Percentiles rank a stretch among this genome's conserved stretches.
These are phyloP conservation scores for Leucopsar rothschildi DNA, from an alignment of 2,113 vertebrate species.

Conservation along the genomic window DNA sequence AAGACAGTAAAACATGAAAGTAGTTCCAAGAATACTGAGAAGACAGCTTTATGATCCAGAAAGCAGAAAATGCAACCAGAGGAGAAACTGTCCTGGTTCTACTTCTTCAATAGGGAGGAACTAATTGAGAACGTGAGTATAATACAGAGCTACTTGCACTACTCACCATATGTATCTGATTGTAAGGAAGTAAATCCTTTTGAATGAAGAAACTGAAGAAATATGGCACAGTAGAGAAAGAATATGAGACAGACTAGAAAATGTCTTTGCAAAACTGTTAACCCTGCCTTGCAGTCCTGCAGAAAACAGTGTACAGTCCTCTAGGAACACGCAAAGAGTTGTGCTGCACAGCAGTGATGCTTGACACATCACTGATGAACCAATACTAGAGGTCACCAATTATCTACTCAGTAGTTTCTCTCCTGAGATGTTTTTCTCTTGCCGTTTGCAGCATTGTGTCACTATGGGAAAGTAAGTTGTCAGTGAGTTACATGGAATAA, in stretches of 20 bases:
- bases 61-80: conserved; percentile 52
- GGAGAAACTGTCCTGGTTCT: conserved; percentile 38
- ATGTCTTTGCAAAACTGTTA: not conserved
- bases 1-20: conserved; percentile 51
- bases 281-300: not conserved
- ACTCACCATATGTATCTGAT: not conserved
- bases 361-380: not conserved
- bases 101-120: conserved; percentile 42
- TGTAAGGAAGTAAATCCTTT: not conserved
- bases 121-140: conserved; percentile 38
- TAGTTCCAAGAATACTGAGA: conserved; percentile 45
- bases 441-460: not conserved
- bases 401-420: not conserved
- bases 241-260: not conserved
- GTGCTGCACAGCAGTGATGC: not conserved
- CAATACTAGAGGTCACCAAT: not conserved
- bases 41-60: conserved; percentile 63
- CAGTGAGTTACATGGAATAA: not conserved
- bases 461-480: not conserved
- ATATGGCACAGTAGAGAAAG: not conserved
- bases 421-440: not conserved
- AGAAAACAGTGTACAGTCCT: not conserved
- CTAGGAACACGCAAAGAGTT: not conserved
- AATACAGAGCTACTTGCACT: conserved; percentile 6
- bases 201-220: not conserved